Percentiles rank a stretch among this genome's conserved stretches.
phyloP scores from a whole-genome alignment of 2,797 vertebrate species.

The Oreonectes daqikongensis region DNA sequence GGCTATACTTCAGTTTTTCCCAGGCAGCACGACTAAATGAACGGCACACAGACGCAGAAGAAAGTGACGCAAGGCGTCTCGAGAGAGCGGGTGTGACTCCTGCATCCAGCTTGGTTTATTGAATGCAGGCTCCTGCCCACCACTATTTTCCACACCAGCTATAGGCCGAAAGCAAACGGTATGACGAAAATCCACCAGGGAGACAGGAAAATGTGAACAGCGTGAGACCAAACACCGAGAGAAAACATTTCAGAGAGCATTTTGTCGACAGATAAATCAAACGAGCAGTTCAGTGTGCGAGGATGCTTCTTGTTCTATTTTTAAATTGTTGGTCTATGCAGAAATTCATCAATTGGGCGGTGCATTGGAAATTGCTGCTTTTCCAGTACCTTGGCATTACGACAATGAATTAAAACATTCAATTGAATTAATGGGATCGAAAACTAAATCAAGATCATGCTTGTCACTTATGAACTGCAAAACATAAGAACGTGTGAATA shows the following conservation, averaged over 20 bases:
- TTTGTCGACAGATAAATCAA: constrained; percentile 2
- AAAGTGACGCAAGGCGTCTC: constrained; percentile 35
- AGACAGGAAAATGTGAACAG: neutral
- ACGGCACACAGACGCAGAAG: constrained; percentile 7
- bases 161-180: constrained; percentile 7
- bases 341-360: neutral
- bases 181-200: neutral
- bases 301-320: neutral
- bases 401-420: neutral
- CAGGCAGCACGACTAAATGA: constrained; percentile 14
- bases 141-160: constrained; percentile 14
- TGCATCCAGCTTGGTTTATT: constrained; percentile 10
- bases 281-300: neutral
- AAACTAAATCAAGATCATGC: too few species aligned
- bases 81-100: constrained; percentile 40
- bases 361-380: neutral
- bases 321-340: neutral
- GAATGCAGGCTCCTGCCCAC: neutral
- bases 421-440: neutral
- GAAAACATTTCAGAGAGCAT: neutral
- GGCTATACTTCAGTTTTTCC: constrained; percentile 9
- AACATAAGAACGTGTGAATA: neutral
- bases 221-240: neutral
- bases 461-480: neutral
- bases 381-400: neutral